Conservation (phyloP, 2,113 vertebrate genomes). For the Oncorhynchus kisutch region DNA sequence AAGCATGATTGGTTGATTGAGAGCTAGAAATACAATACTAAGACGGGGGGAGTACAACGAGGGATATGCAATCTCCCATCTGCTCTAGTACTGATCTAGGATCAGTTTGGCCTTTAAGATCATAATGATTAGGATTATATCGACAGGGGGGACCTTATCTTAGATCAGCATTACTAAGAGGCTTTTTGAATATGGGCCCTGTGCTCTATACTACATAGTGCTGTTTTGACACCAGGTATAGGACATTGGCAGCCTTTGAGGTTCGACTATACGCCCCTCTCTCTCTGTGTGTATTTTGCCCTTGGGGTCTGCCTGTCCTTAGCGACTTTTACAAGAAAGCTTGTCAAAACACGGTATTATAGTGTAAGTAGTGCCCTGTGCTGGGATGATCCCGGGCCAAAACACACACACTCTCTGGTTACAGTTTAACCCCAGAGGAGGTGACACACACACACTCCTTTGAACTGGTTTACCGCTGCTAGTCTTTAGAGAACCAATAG, state of each 20-base stretch:
- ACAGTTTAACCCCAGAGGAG: constrained; percentile 43
- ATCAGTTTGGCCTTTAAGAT: too few relatives aligned
- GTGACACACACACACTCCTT: constrained; percentile 32
- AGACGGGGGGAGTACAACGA: background rate
- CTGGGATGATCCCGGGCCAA: constrained; percentile 41
- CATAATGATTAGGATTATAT: too few relatives aligned
- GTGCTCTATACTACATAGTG: too few relatives aligned
- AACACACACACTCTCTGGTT: constrained; percentile 42
- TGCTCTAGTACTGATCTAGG: background rate
- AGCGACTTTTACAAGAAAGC: constrained; percentile 42
- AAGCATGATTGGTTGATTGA: constrained; percentile 54
- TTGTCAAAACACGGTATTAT: constrained; percentile 50
- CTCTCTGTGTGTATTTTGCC: constrained; percentile 50
- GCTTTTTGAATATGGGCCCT: too few relatives aligned
- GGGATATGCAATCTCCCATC: background rate
- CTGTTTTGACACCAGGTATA: constrained; percentile 32
- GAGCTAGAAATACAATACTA: constrained; percentile 14
- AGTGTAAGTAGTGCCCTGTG: constrained; percentile 36
- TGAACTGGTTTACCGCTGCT: constrained; percentile 42
- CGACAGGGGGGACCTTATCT: too few relatives aligned
- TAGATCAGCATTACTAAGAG: too few relatives aligned
- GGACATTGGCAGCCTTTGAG: constrained; percentile 25
- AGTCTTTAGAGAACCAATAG: constrained; percentile 26
- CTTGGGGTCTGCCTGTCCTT: constrained; percentile 49
- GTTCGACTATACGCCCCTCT: constrained; percentile 27